Evolutionary conservation across 2,797 vertebrate genomes (phyloP).

Genomic region (Amblyopsis hoosieri): DNA sequence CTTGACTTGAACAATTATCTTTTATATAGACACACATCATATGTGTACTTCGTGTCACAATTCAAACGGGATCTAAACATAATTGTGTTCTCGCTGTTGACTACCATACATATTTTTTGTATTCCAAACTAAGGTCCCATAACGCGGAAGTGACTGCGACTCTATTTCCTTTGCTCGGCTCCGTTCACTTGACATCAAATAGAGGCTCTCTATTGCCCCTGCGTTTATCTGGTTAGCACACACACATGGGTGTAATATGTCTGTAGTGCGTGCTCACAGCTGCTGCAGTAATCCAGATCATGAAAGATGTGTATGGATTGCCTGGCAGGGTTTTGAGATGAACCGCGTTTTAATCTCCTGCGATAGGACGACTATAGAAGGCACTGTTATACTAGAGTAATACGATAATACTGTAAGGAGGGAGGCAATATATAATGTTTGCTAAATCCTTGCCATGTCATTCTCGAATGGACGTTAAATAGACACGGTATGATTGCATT

Average conservation of each 20-base stretch:
- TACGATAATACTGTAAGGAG: too few species aligned
- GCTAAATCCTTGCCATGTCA: background rate
- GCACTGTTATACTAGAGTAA: too few species aligned
- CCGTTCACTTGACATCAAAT: background rate
- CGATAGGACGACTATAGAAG: conserved; percentile 12
- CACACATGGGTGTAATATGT: background rate
- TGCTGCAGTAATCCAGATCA: conserved; percentile 16
- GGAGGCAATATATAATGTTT: background rate
- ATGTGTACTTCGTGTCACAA: too few species aligned
- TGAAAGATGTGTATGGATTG: conserved; percentile 5
- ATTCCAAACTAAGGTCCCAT: too few species aligned
- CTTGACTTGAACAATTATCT: too few species aligned
- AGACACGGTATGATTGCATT: conserved; percentile 22
- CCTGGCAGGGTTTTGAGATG: background rate
- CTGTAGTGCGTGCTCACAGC: conserved; percentile 9
- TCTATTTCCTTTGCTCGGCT: conserved; percentile 4
- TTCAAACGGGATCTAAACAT: too few species aligned
- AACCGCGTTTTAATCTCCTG: conserved; percentile 12
- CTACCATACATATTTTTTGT: too few species aligned
- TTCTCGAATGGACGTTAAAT: too few species aligned
- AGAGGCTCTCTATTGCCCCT: background rate
- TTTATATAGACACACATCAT: too few species aligned
- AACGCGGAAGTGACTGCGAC: too few species aligned
- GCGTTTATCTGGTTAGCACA: conserved; percentile 4
- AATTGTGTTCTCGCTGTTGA: too few species aligned